Evolutionary conservation across 2,888 invertebrate species (phyloP), one percentile per base, ranked within the genome.

Genomic region (Hydrotaea cyrtoneurina): DNA sequence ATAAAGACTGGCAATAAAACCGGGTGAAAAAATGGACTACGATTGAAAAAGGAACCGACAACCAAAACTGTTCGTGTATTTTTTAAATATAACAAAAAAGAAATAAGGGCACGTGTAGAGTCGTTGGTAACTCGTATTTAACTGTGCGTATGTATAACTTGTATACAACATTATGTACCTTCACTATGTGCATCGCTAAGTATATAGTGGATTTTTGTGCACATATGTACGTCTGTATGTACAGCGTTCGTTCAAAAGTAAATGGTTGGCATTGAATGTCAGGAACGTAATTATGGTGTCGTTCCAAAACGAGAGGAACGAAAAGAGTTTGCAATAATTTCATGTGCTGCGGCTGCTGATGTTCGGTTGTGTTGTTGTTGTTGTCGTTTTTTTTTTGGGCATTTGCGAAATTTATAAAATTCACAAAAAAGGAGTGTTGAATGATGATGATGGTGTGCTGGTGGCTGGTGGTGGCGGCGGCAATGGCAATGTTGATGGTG

Each of bases 51-150:
- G 81, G 80, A 86, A 86, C 82, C 59, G 80, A 86, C 39, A 39
- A 39, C 39, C 7, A 39, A 39, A 39, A 39, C 39, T 31, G 11
- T 72, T 43, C 59, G 59, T 75, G 78, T 79, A 71, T 82, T 64
- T 71, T n/a, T 82, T 36, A 36, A 74, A 59, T 43, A 74, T 78
- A 79, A 71, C n/a, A n/a, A n/a, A n/a, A n/a, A n/a, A n/a, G 80
- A 90, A 90, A 88, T 87, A 90, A 90, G 87, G 90, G 91, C 90
- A 90, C 90, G 90, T 90, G 90, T 89, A 87, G 88, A 86, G 74
- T 82, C 78, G 80, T 78, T 78, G n/a, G 50, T 50, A 21, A 46
- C 19, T 69, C 69, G 23, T 11, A 73, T 85, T 81, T 81, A 79
- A 81, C 78, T 85, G 82, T 82, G 85, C 82, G 85, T 82, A 80